These are phyloP conservation scores for Petrophora chlorosata DNA, from an alignment of 2,888 invertebrate genomes.

Conservation along the genomic window DNA sequence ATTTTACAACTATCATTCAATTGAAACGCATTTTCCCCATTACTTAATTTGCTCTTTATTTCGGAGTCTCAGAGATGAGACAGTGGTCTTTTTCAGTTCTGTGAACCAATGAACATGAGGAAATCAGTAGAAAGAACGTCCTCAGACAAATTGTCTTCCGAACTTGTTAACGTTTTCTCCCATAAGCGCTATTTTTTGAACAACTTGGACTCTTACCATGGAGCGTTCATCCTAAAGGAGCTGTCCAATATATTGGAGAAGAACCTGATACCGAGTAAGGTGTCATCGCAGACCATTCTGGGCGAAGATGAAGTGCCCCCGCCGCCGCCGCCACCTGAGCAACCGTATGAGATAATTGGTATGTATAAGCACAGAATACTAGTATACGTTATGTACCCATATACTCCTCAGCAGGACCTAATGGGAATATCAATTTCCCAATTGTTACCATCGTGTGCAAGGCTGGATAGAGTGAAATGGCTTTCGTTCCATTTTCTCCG, in stretches of 20 bases:
- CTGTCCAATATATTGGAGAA: slow-evolving; percentile 60
- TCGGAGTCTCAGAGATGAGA: too few species aligned
- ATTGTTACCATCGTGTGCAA: slow-evolving; percentile 4
- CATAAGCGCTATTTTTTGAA: slow-evolving; percentile 84
- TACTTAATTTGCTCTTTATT: too few species aligned
- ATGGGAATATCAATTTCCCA: too few species aligned
- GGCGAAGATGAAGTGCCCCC: slow-evolving; percentile 57
- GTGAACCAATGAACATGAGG: slow-evolving; percentile 36
- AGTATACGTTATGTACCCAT: too few species aligned
- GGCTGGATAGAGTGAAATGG: too few species aligned
- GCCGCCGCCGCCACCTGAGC: slow-evolving; percentile 50
- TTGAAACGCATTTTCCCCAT: too few species aligned
- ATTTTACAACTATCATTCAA: too few species aligned
- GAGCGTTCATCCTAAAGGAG: slow-evolving; percentile 71
- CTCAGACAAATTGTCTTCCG: slow-evolving; percentile 49
- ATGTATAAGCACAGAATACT: slow-evolving; percentile 13
- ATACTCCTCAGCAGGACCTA: too few species aligned
- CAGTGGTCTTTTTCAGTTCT: too few species aligned
- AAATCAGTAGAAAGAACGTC: slow-evolving; percentile 48
- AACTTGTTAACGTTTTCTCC: slow-evolving; percentile 55
- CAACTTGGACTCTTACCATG: slow-evolving; percentile 85
- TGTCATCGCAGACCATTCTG: slow-evolving; percentile 50
- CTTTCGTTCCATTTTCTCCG: too few species aligned
- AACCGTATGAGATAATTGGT: slow-evolving; percentile 72
- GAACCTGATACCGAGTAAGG: slow-evolving; percentile 45